These are phyloP conservation scores for Cyphomyrus plagiostoma DNA, from an alignment of 2,113 vertebrate species.

Conservation along the genomic window DNA sequence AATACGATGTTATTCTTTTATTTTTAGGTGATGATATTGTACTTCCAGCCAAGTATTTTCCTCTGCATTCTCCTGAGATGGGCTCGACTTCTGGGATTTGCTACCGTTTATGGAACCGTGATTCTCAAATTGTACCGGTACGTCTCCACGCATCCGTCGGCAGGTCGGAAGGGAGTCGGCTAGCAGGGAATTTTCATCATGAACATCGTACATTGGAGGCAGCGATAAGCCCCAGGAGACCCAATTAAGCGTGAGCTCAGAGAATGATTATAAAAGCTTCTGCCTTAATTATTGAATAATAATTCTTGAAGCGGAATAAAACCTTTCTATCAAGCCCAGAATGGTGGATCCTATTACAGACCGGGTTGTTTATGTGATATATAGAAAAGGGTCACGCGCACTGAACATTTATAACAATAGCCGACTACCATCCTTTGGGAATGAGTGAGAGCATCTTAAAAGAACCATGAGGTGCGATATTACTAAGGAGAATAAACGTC, in stretches of 20 bases:
- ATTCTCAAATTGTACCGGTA: slow-evolving; percentile 97
- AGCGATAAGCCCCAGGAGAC: not conserved
- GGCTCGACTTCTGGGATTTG: slow-evolving; percentile 92
- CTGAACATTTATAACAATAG: not conserved
- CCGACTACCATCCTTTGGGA: not conserved
- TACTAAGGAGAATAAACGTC: not conserved
- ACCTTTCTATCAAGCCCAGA: not conserved
- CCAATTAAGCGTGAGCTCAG: not conserved
- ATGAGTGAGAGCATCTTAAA: not conserved
- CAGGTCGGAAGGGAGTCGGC: not conserved
- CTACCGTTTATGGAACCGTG: slow-evolving; percentile 90
- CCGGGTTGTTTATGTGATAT: not conserved
- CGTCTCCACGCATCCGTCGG: slow-evolving; percentile 23
- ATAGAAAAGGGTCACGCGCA: not conserved
- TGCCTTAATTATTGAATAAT: slow-evolving; percentile 2
- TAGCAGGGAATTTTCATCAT: not conserved
- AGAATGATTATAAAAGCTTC: not conserved
- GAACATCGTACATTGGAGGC: not conserved
- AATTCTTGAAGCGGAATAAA: not conserved
- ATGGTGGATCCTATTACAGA: not conserved
- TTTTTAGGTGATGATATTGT: slow-evolving; percentile 85
- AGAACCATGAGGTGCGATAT: not conserved
- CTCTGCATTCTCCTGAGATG: slow-evolving; percentile 92
- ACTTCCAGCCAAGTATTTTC: slow-evolving; percentile 89
- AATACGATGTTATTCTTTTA: not conserved